Base-by-base conservation (phyloP, 2,888 invertebrate species). In the Notocelia uddmanniana region DNA sequence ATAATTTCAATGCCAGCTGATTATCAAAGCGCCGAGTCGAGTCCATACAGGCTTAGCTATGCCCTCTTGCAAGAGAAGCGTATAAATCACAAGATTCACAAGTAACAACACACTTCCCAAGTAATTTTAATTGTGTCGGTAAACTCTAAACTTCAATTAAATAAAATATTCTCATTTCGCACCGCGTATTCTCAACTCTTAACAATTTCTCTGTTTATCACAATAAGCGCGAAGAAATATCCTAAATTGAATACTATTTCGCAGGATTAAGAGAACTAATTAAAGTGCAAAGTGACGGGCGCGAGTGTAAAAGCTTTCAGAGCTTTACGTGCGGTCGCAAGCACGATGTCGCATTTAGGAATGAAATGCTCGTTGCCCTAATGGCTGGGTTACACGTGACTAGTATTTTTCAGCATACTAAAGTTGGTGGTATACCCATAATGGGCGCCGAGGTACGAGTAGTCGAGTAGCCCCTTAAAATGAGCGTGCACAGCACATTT, bases 251-350 rank as follows among this genome's bases (percentile, higher is more conserved):
- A 63, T 52, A 8, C 52, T 63, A 52, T 63, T 50, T 63, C 2
- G n/a, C 60, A 52, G 63, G 50, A 63, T 50, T 63, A 34, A 63
- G 34, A 19, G 19, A 21, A 31, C 62, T 50, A 62, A 63, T 63
- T 63, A 34, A 41, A 59, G 63, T 63, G 63, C 63, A 63, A 52
- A 63, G 63, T 52, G 50, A 63, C 63, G 31, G 21, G 50, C 18
- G 21, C 18, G 62, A 63, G 50, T 31, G 34, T 52, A 34, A 52
- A 63, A 63, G 63, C 63, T 52, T 52, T 52, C 19, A 41, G 13
- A 63, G 50, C 31, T 52, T 34, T 52, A 34, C 63, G 63, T 63
- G 63, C 19, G 63, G 63, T 63, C 34, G 19, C 50, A 10, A 34
- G 19, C 19, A 21, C 19, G 18, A 6, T 26, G 48, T 31, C 62